Evolutionary conservation across 1,140 invertebrate species (phyloP), one percentile per base, ranked within the genome.

Genomic region (Caenorhabditis tropicalis): DNA sequence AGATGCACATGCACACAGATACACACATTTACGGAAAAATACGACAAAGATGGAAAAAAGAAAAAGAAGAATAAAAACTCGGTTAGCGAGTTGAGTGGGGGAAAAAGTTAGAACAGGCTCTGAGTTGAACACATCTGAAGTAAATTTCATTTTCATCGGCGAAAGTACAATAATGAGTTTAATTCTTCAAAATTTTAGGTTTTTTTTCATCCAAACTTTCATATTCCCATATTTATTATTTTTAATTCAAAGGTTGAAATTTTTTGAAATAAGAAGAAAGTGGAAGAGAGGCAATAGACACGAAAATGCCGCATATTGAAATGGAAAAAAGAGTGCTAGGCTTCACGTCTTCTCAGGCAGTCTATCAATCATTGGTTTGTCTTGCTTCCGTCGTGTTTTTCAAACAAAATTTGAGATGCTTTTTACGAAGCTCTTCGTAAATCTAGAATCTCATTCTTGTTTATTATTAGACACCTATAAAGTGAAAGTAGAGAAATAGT

Each of bases 51-150:
- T 27, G 10, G 31, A 36, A 31, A 43, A 4, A 16, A 60, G 39
- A 33, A 36, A 74, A 74, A 74, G 65, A 74, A 39, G 36, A 74
- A 74, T 43, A 74, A 74, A 74, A 74, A 74, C 65, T 74, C 7
- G 27, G 36, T 74, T 74, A 74, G 65, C 65, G 36, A 74, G n/a
- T 12, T 74, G 65, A 74, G 60, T n/a, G 19, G 19, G 21, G 33
- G 16, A 24, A n/a, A 27, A 74, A 36, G 24, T 19, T n/a, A 24
- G 24, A 43, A 46, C 65, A 21, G 12, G 33, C 24, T 46, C 36
- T 43, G 65, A n/a, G 36, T 43, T 74, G 65, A 46, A 74, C n/a
- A 74, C 31, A 1, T 4, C 16, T 29, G 6, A 36, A 16, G 19
- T 36, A 70, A 36, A 70, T 12, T 36, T n/a, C 60, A n/a, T 36